These are phyloP conservation scores for Euzophera pinguis DNA, from an alignment of 2,888 invertebrate species.

Conservation along the genomic window DNA sequence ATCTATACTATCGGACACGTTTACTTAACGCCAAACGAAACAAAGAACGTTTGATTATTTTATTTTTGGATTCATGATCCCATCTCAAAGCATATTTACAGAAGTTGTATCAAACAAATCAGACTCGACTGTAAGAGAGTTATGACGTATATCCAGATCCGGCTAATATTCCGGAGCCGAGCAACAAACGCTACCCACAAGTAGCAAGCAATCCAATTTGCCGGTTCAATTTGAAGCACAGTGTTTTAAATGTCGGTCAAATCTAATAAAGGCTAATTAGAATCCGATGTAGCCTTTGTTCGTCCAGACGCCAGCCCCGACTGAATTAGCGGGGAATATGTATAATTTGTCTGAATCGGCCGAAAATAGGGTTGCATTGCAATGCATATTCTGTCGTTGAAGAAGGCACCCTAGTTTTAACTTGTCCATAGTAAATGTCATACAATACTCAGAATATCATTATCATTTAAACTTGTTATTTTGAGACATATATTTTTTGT, in stretches of 20 bases:
- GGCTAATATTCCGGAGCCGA: neutral
- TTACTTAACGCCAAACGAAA: no score
- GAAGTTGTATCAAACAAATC: neutral
- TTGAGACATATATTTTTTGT: no score
- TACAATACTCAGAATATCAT: no score
- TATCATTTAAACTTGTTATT: no score
- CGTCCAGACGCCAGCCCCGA: constrained; percentile 39
- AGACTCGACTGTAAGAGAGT: constrained; percentile 1
- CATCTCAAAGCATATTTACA: neutral
- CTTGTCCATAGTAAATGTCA: no score
- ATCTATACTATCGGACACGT: no score
- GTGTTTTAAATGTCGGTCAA: constrained; percentile 69
- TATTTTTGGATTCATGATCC: no score
- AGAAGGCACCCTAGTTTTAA: no score
- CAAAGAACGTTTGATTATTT: no score
- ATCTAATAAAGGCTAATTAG: constrained; percentile 70
- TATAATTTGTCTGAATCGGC: constrained; percentile 48
- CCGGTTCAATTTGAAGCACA: constrained; percentile 49
- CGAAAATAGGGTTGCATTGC: constrained; percentile 27
- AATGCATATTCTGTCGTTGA: neutral
- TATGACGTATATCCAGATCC: constrained; percentile 4
- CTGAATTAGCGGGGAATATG: constrained; percentile 48
- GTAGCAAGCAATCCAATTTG: constrained; percentile 60
- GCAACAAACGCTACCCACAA: constrained; percentile 26
- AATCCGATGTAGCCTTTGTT: constrained; percentile 54